A percentile compares a stretch with the other conserved stretches of the same genome.
phyloP scores from a whole-genome alignment of 1,140 invertebrate genomes.

The Nephila pilipes region DNA sequence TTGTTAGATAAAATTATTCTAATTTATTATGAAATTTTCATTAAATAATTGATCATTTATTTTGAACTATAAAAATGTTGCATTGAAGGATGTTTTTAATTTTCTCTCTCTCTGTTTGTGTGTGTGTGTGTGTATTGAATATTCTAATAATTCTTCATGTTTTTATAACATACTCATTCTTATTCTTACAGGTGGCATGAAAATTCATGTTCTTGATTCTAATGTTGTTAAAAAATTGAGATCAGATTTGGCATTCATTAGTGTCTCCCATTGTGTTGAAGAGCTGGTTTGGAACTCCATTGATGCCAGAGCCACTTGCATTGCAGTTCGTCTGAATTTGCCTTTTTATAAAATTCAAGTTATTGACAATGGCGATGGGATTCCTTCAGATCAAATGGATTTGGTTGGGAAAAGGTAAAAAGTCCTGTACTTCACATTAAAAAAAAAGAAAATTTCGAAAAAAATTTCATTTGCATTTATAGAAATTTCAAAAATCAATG shows the following conservation, averaged over 20 bases:
- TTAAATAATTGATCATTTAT: too few species aligned
- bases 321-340: slow-evolving; percentile 85
- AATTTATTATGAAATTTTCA: too few species aligned
- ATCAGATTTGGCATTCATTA: slow-evolving; percentile 81
- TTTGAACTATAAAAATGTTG: too few species aligned
- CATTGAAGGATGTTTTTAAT: too few species aligned
- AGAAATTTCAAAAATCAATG: too few species aligned
- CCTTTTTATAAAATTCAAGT: slow-evolving; percentile 85
- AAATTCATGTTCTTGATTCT: slow-evolving; percentile 79
- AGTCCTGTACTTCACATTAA: background rate
- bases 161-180: background rate
- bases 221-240: slow-evolving; percentile 80
- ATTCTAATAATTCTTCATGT: too few species aligned
- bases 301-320: slow-evolving; percentile 85
- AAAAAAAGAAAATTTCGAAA: too few species aligned
- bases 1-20: too few species aligned
- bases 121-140: too few species aligned
- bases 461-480: too few species aligned
- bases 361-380: slow-evolving; percentile 86
- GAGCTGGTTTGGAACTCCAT: slow-evolving; percentile 85
- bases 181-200: slow-evolving; percentile 70
- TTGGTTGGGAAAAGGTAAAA: slow-evolving; percentile 83
- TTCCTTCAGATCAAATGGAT: slow-evolving; percentile 83
- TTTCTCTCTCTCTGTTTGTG: too few species aligned
- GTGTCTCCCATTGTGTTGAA: slow-evolving; percentile 82